Evolutionary conservation across 2,113 vertebrate species (phyloP).

Genomic region (Platysternon megacephalum): DNA sequence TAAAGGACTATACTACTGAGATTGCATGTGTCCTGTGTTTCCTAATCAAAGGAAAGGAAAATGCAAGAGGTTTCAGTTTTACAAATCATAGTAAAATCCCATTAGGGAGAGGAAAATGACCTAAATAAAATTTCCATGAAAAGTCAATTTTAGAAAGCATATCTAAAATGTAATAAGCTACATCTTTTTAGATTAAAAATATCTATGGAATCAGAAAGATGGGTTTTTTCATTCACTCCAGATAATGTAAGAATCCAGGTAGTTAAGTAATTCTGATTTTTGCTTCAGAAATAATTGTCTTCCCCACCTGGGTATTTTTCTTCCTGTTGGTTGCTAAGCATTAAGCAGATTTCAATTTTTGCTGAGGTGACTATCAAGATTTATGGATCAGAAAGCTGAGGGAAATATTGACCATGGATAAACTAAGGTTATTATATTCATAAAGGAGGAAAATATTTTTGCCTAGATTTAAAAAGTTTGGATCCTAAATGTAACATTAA

Average conservation of each 20-base stretch:
- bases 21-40: conserved; percentile 1
- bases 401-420: background rate
- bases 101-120: conserved; percentile 6
- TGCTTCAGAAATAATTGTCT: conserved; percentile 23
- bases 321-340: background rate
- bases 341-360: conserved; percentile 10
- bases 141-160: conserved; percentile 40
- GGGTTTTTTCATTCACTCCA: background rate
- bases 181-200: conserved; percentile 17
- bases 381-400: background rate
- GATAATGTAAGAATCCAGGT: background rate
- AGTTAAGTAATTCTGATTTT: background rate
- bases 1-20: conserved; percentile 24
- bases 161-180: background rate
- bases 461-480: conserved; percentile 2
- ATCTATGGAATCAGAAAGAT: conserved; percentile 22
- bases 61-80: conserved; percentile 8
- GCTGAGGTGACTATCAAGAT: background rate
- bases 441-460: background rate
- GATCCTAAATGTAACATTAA: background rate
- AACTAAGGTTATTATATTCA: conserved; percentile 18
- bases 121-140: conserved; percentile 54
- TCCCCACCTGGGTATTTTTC: background rate
- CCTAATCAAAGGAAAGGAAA: conserved; percentile 1
- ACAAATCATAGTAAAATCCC: conserved; percentile 44